phyloP scores from a whole-genome alignment of 2,888 invertebrate genomes.

The Autographa gamma region DNA sequence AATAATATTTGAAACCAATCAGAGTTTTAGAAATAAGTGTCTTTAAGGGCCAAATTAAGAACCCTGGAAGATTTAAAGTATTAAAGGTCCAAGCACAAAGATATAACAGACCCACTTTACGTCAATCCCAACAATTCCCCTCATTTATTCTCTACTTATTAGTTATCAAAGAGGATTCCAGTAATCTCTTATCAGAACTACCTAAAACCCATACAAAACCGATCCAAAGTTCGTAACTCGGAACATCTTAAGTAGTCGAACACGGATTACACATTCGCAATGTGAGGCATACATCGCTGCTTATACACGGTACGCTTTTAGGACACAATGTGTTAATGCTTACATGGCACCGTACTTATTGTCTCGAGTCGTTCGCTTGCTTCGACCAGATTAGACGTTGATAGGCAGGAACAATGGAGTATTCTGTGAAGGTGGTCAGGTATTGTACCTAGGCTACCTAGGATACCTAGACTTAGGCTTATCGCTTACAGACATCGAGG shows the following conservation, averaged over 20 bases:
- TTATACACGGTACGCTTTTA: slow-evolving; percentile 36
- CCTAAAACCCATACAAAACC: background rate
- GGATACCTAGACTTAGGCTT: slow-evolving; percentile 15
- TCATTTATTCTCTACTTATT: background rate
- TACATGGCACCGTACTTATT: slow-evolving; percentile 58
- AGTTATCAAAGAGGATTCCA: background rate
- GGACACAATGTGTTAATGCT: slow-evolving; percentile 46
- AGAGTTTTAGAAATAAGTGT: no score
- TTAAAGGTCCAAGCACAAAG: no score
- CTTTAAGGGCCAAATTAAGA: no score
- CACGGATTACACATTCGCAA: slow-evolving; percentile 20
- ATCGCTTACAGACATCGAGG: slow-evolving; percentile 21
- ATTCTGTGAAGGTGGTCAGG: slow-evolving; percentile 22
- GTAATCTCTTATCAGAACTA: slow-evolving; percentile 4
- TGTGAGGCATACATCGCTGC: slow-evolving; percentile 15
- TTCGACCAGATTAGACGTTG: slow-evolving; percentile 58
- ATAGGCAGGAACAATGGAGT: slow-evolving; percentile 59
- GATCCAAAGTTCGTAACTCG: background rate
- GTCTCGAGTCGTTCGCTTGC: slow-evolving; percentile 56
- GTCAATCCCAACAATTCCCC: background rate
- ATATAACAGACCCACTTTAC: background rate
- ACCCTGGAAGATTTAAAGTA: no score
- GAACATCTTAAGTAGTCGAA: background rate
- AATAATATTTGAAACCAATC: no score
- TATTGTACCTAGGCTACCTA: slow-evolving; percentile 8